A percentile compares a stretch with the other conserved stretches of the same genome.
Evolutionary conservation across 1,140 invertebrate genomes (phyloP).

Genomic region (Drosophila oshimai): DNA sequence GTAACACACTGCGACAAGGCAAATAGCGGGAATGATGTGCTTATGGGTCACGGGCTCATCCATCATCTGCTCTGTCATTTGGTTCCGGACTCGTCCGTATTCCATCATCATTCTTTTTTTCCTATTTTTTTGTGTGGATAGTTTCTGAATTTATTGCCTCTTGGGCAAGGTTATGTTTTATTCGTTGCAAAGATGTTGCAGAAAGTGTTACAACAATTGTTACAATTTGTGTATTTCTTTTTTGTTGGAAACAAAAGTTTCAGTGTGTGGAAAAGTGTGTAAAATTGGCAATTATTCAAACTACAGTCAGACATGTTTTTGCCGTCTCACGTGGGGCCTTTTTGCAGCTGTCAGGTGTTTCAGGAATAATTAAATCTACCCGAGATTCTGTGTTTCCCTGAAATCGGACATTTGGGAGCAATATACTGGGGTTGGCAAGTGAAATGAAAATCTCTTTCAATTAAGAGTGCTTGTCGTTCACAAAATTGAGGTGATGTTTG

Average conservation of each 20-base stretch:
- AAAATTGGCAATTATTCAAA: conserved; percentile 76
- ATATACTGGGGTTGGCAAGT: not conserved
- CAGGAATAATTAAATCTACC: conserved; percentile 63
- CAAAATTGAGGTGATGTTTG: not conserved
- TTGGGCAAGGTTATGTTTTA: conserved; percentile 13
- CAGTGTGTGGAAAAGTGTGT: conserved; percentile 19
- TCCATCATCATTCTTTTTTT: conserved; percentile 68
- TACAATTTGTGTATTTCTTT: conserved; percentile 41
- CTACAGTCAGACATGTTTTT: conserved; percentile 54
- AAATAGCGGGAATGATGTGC: conserved; percentile 7
- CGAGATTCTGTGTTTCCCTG: conserved; percentile 21
- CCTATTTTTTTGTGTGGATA: conserved; percentile 21
- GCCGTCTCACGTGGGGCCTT: not conserved
- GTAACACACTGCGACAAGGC: conserved; percentile 11
- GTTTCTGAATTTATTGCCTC: conserved; percentile 51
- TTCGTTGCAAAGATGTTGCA: conserved; percentile 8
- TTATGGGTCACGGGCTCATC: conserved; percentile 55
- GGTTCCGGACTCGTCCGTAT: conserved; percentile 40
- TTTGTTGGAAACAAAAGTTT: conserved; percentile 21
- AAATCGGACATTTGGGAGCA: not conserved
- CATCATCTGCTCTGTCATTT: conserved; percentile 69
- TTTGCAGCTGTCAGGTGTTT: conserved; percentile 32
- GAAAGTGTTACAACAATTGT: conserved; percentile 38
- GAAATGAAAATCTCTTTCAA: not conserved
- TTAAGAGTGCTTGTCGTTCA: not conserved